phyloP scores from a whole-genome alignment of 2,113 vertebrate genomes.

The Arothron firmamentum region DNA sequence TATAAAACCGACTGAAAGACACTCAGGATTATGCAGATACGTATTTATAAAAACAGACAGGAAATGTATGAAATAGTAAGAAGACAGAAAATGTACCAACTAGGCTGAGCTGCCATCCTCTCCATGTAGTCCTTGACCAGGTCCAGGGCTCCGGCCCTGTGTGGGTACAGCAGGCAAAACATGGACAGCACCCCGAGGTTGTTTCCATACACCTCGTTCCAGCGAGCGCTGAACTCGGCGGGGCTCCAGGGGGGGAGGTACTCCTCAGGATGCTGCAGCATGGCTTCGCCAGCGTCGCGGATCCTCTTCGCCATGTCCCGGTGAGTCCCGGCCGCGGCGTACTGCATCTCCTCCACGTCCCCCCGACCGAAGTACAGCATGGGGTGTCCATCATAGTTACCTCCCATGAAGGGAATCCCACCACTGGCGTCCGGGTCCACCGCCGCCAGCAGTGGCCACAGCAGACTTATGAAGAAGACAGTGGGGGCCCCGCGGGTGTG shows the following conservation, averaged over 20 bases:
- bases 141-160: slow-evolving; percentile 84
- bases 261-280: slow-evolving; percentile 85
- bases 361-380: slow-evolving; percentile 90
- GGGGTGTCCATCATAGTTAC: slow-evolving; percentile 91
- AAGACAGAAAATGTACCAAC: slow-evolving; percentile 89
- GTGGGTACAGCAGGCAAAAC: slow-evolving; percentile 93
- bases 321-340: slow-evolving; percentile 76
- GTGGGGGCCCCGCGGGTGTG: slow-evolving; percentile 93
- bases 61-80: slow-evolving; percentile 22
- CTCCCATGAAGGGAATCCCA: slow-evolving; percentile 87
- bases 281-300: slow-evolving; percentile 83
- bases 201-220: slow-evolving; percentile 98
- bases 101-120: slow-evolving; percentile 98
- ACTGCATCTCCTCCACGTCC: slow-evolving; percentile 81
- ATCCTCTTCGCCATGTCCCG: slow-evolving; percentile 80
- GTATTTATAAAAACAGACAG: background rate
- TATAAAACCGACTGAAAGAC: background rate
- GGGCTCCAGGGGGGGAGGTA: slow-evolving; percentile 96
- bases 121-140: slow-evolving; percentile 97
- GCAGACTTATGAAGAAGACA: slow-evolving; percentile 89
- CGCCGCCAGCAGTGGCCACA: slow-evolving; percentile 76
- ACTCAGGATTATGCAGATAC: too few species aligned
- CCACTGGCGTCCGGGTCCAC: slow-evolving; percentile 68
- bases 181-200: slow-evolving; percentile 92
- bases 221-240: slow-evolving; percentile 87